phyloP scores from a whole-genome alignment of 2,113 vertebrate genomes.

The Chloropsis hardwickii region DNA sequence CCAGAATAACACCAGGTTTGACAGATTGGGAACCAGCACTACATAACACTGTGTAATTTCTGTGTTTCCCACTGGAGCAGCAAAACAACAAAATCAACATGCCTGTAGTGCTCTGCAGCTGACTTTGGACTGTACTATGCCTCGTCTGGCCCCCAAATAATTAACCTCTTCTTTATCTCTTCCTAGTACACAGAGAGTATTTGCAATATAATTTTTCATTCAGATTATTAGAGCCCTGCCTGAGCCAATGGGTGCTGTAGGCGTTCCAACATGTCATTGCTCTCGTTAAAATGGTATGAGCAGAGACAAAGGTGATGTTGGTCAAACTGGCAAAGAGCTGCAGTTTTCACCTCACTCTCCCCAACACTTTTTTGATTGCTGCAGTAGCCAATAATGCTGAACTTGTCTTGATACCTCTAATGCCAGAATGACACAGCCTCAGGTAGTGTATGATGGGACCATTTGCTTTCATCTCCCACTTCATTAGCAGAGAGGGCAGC shows the following conservation, averaged over 20 bases:
- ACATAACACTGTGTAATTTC: slow-evolving; percentile 26
- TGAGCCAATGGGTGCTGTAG: background rate
- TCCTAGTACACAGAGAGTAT: background rate
- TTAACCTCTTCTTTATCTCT: background rate
- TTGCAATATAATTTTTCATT: background rate
- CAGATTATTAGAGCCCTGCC: background rate
- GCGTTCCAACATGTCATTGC: fast-evolving
- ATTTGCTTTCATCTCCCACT: background rate
- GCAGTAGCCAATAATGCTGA: background rate
- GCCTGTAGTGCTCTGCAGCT: background rate
- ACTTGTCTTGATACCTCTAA: background rate
- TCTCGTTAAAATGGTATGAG: background rate
- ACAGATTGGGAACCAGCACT: background rate
- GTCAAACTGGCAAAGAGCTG: background rate
- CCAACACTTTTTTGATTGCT: background rate
- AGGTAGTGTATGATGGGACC: background rate
- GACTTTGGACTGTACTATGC: background rate
- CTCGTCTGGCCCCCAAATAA: background rate
- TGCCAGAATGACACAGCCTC: background rate
- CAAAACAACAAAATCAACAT: slow-evolving; percentile 12
- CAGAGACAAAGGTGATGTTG: background rate
- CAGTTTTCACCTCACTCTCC: background rate
- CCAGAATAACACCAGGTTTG: background rate
- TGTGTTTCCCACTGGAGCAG: slow-evolving; percentile 9
- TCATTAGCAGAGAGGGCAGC: background rate